A percentile compares a stretch with the other conserved stretches of the same genome.
phyloP scores from a whole-genome alignment of 2,888 invertebrate genomes.

The Heliconius sara region DNA sequence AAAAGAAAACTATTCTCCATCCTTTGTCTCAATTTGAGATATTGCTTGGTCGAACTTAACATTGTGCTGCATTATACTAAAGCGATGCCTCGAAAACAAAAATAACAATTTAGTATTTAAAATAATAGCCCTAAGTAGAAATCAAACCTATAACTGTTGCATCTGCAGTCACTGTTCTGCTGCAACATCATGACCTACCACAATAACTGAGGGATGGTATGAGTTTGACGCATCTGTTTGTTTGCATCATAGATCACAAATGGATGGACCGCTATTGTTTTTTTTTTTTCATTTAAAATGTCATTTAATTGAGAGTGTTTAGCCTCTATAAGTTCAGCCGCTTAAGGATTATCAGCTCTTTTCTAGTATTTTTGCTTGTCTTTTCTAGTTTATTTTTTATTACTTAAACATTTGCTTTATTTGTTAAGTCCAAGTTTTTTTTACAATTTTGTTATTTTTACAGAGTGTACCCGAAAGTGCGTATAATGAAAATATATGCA shows the following conservation, averaged over 20 bases:
- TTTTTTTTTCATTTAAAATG: too few species aligned
- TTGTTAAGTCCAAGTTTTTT: background rate
- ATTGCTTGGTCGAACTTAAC: too few species aligned
- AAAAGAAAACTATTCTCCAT: too few species aligned
- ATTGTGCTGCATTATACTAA: too few species aligned
- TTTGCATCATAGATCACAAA: background rate
- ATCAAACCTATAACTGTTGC: background rate
- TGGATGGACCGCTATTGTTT: background rate
- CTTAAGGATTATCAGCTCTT: too few species aligned
- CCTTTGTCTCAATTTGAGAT: too few species aligned
- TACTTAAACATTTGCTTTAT: background rate
- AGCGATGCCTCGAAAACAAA: too few species aligned
- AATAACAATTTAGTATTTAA: background rate
- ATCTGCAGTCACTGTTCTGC: background rate
- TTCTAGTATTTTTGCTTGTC: too few species aligned
- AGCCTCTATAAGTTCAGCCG: too few species aligned
- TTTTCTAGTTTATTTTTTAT: background rate
- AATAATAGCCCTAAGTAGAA: background rate
- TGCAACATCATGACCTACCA: background rate
- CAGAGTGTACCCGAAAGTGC: constrained; percentile 78
- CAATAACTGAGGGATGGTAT: background rate
- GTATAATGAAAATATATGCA: constrained; percentile 69
- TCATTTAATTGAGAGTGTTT: too few species aligned
- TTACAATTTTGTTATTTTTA: constrained; percentile 45
- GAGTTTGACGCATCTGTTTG: background rate